Evolutionary conservation across 2,888 invertebrate species (phyloP), one percentile per base, ranked within the genome.

Genomic region (Morpho achilles): DNA sequence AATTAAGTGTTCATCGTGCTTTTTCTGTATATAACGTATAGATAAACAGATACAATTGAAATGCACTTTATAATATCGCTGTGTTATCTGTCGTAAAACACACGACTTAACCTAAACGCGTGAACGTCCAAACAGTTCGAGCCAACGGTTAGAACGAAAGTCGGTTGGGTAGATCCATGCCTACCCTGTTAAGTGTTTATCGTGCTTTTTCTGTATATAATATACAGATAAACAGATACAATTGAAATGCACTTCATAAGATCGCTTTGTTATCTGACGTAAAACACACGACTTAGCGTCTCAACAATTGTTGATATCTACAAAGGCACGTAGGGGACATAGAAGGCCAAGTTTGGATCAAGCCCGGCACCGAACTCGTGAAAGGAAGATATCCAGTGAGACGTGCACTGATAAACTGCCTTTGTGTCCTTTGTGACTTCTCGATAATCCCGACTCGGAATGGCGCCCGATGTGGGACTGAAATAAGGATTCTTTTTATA

Each of bases 361-460:
- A 65, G 53, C 64, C 60, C 50, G 59, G 67, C 69, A 70, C 74
- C 72, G 71, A 79, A 80, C 72, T 80, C 73, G 70, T 69, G 72
- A 75, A 71, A 69, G 67, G 67, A 70, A 76, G 77, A 80, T 78
- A 78, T 75, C 76, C 77, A 77, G 76, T 74, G 72, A 79, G 75
- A 79, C 76, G 76, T 75, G 74, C 71, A 75, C 75, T 81, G 83
- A 84, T 82, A 85, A 83, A 83, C 77, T 77, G 76, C 73, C 84
- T 82, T 84, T 82, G 83, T 80, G 74, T 73, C 74, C 74, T 78
- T 80, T 79, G 82, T 80, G 78, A 73, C 75, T 74, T 69, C 67
- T 72, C 74, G 81, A 84, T 86, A 82, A 82, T 82, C 76, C 71
- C 60, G 56, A 66, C 67, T 62, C 72, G 78, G 79, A 82, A 80